Evolutionary conservation across 2,888 invertebrate genomes (phyloP), one percentile per base, ranked within the genome.

Genomic region (Perizoma flavofasciatum): DNA sequence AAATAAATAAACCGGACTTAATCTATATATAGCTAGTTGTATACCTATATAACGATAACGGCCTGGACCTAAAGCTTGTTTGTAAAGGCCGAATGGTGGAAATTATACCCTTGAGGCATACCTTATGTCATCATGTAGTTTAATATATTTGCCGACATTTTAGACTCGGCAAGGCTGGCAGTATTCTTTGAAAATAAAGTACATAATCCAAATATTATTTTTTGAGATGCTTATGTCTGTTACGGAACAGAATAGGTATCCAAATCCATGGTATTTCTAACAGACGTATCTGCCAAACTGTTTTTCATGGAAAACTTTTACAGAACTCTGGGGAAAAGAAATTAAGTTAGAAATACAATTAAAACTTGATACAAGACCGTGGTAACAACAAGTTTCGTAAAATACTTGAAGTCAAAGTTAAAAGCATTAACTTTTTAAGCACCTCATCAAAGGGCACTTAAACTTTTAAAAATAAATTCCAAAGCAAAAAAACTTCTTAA

Each of bases 381-480:
- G 43, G 49, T 51, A 47, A 51, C 37, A 44, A 53, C 11, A 10
- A 6, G 41, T 46, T 41, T 37, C 34, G 39, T 53, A 37, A 49
- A 55, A 6, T 22, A 48, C 45, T 45, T 55, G 6, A 51, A 55
- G 43, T 7, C 33, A 40, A 59, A 55, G 58, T 47, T 50, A 49
- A 59, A 55, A 59, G 37, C 32, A 49, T 43, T 22, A 60, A 54
- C 60, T 61, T 61, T 56, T 49, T 49, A 51, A 61, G 55, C 49
- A 61, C 51, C 59, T 63, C 61, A 51, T 63, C 61, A 65, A 65
- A 63, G 48, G 49, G 54, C 62, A 49, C 54, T 57, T 49, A 35
- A 53, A 59, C 57, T 63, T 65, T 34, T n/a, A 45, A 60, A 61
- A 10, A 8, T 10, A 49, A 55, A 61, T 50, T 61, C 52, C 55